Evolutionary conservation across 2,888 invertebrate species (phyloP).

Genomic region (Pilophorus perplexus): DNA sequence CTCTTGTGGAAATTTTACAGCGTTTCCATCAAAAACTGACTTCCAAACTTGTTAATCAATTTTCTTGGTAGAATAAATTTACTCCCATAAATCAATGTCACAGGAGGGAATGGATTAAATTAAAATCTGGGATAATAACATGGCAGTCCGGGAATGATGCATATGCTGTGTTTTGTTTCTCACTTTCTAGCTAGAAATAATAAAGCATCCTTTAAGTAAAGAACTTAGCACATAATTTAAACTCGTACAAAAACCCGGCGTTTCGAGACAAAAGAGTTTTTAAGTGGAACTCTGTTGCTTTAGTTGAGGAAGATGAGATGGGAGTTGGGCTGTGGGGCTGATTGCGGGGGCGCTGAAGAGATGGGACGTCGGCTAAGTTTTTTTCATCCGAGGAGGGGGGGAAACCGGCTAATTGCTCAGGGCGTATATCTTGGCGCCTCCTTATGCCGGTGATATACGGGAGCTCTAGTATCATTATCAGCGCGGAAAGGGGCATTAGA

Average conservation of each 20-base stretch:
- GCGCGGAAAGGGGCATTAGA: conserved; percentile 33
- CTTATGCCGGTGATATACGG: conserved; percentile 46
- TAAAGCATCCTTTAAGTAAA: conserved; percentile 22
- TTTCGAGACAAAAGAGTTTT: conserved; percentile 29
- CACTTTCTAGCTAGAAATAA: conserved; percentile 1
- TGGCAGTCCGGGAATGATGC: conserved; percentile 1
- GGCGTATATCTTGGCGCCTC: conserved; percentile 43
- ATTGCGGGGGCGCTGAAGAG: not conserved
- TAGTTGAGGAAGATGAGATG: conserved; percentile 22
- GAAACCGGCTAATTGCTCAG: conserved; percentile 38
- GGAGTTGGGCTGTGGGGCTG: not conserved
- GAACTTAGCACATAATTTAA: conserved; percentile 36
- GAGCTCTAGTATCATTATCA: conserved; percentile 44
- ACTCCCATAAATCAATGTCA: too few species aligned
- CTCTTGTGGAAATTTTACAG: too few species aligned
- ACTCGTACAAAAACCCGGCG: conserved; percentile 26
- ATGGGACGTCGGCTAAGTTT: not conserved
- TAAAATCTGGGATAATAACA: too few species aligned
- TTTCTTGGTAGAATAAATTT: too few species aligned
- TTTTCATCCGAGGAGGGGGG: conserved; percentile 14
- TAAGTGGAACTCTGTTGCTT: conserved; percentile 40
- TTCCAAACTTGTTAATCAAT: too few species aligned
- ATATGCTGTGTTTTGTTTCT: conserved; percentile 9
- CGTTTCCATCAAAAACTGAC: too few species aligned
- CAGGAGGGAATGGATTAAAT: too few species aligned